Percentiles rank a stretch among this genome's conserved stretches.
Conservation (phyloP, 2,797 vertebrate genomes). For the Leptoclinus maculatus region DNA sequence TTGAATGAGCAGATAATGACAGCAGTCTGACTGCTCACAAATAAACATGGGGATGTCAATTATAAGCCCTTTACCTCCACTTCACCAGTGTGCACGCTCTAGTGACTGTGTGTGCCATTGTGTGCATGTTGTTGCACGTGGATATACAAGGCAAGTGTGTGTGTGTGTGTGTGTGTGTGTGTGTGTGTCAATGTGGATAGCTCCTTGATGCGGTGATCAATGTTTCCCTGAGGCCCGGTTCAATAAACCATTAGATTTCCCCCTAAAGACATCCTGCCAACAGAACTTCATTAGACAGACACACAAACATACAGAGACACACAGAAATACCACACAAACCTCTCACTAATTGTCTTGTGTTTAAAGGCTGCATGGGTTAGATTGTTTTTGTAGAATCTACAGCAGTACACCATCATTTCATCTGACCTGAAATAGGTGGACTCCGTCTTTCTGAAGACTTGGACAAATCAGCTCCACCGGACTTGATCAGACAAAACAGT, state of each 20-base stretch:
- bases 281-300: constrained; percentile 72
- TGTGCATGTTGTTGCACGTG: background rate
- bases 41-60: constrained; percentile 61
- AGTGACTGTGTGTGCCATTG: background rate
- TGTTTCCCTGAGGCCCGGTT: constrained; percentile 68
- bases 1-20: constrained; percentile 66
- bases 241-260: constrained; percentile 76
- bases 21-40: constrained; percentile 42
- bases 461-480: constrained; percentile 32
- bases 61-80: constrained; percentile 61
- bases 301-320: constrained; percentile 32
- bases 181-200: constrained; percentile 27
- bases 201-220: constrained; percentile 76
- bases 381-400: constrained; percentile 15
- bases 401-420: constrained; percentile 40
- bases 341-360: constrained; percentile 56
- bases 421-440: constrained; percentile 42
- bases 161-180: constrained; percentile 19
- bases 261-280: constrained; percentile 74
- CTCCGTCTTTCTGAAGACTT: constrained; percentile 22
- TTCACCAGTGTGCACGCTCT: constrained; percentile 3
- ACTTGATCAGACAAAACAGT: constrained; percentile 43
- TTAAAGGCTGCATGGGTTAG: constrained; percentile 20
- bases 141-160: constrained; percentile 12
- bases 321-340: constrained; percentile 32